phyloP scores from a whole-genome alignment of 1,140 invertebrate species.

The Eumeta japonica region DNA sequence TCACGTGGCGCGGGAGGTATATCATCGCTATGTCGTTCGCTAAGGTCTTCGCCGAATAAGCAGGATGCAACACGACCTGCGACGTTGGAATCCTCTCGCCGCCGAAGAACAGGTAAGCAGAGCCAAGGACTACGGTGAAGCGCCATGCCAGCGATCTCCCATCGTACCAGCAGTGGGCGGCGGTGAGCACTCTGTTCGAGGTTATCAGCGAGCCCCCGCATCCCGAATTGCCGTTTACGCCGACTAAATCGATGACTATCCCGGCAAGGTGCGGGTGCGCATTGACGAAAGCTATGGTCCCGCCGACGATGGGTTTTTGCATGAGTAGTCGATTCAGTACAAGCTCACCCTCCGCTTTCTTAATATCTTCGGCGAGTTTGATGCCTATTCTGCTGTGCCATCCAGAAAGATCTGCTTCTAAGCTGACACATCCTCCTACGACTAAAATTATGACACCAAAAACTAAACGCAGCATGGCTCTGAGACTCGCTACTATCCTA shows the following conservation, averaged over 20 bases:
- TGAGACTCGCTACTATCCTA: no score
- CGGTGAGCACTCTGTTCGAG: slow-evolving; percentile 24
- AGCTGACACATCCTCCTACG: no score
- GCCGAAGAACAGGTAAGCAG: slow-evolving; percentile 26
- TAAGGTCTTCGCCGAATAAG: slow-evolving; percentile 21
- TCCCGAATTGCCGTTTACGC: slow-evolving; percentile 16
- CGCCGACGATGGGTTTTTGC: slow-evolving; percentile 24
- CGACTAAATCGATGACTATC: slow-evolving; percentile 26
- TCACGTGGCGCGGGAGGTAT: slow-evolving; percentile 17
- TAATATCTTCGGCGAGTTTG: slow-evolving; percentile 23
- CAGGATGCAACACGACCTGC: slow-evolving; percentile 19
- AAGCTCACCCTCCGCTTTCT: slow-evolving; percentile 11
- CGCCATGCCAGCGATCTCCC: slow-evolving; percentile 25
- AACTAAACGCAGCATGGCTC: no score
- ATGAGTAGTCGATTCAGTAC: neutral
- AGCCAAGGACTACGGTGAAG: slow-evolving; percentile 29
- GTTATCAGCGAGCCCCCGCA: slow-evolving; percentile 31
- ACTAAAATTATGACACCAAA: no score
- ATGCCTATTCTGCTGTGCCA: slow-evolving; percentile 27
- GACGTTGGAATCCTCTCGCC: slow-evolving; percentile 19
- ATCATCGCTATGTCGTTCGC: slow-evolving; percentile 37
- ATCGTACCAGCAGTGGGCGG: slow-evolving; percentile 37
- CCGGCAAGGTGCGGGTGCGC: slow-evolving; percentile 32
- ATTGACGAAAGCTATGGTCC: slow-evolving; percentile 18
- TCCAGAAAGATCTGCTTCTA: slow-evolving; percentile 11